phyloP scores from a whole-genome alignment of 1,140 invertebrate species.

The Drosophila nebulosa region DNA sequence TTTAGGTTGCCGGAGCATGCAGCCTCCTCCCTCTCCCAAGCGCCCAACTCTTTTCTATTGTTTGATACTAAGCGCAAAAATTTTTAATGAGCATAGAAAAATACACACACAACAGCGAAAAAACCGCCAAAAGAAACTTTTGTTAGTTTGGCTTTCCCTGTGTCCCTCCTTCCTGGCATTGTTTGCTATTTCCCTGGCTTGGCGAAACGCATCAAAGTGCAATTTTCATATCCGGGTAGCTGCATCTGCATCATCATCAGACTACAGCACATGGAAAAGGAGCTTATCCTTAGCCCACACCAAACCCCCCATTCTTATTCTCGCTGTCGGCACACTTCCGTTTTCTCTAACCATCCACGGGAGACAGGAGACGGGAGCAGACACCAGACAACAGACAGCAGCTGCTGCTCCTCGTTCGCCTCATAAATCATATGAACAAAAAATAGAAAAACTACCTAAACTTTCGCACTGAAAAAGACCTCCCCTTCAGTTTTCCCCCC shows the following conservation, averaged over 20 bases:
- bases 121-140: slow-evolving; percentile 61
- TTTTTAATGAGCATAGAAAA: slow-evolving; percentile 64
- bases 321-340: slow-evolving; percentile 43
- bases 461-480: slow-evolving; percentile 19
- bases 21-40: not conserved
- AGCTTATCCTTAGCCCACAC: slow-evolving; percentile 22
- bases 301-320: not conserved
- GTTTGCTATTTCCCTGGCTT: slow-evolving; percentile 42
- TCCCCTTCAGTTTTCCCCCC: not conserved
- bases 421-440: slow-evolving; percentile 66
- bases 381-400: slow-evolving; percentile 27
- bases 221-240: slow-evolving; percentile 69
- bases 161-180: slow-evolving; percentile 16
- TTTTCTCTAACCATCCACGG: slow-evolving; percentile 38
- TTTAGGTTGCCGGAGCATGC: slow-evolving; percentile 7
- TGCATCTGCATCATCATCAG: slow-evolving; percentile 3
- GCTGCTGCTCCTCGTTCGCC: slow-evolving; percentile 55
- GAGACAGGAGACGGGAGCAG: slow-evolving; percentile 23
- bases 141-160: slow-evolving; percentile 44
- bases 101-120: slow-evolving; percentile 13
- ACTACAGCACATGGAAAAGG: slow-evolving; percentile 7
- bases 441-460: not conserved
- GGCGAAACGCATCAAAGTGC: slow-evolving; percentile 65
- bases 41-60: slow-evolving; percentile 6
- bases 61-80: slow-evolving; percentile 41